Conservation (phyloP, 2,113 vertebrate genomes). For the Mustela nigripes region DNA sequence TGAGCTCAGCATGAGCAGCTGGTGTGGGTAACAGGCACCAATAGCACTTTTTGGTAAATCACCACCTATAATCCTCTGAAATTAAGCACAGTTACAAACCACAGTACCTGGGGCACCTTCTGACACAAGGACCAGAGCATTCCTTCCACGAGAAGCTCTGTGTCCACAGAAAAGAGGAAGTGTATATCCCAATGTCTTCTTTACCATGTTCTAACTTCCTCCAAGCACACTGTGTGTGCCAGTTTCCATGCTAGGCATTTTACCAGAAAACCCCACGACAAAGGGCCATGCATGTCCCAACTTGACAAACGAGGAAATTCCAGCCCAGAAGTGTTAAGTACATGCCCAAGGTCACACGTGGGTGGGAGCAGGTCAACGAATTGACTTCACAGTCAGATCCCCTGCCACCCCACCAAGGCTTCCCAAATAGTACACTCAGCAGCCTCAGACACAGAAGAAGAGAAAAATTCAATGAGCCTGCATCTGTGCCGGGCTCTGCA, state of each 20-base stretch:
- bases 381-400: background rate
- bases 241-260: background rate
- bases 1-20: background rate
- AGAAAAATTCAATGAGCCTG: background rate
- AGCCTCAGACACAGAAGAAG: background rate
- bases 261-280: background rate
- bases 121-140: background rate
- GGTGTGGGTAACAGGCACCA: background rate
- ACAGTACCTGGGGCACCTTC: background rate
- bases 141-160: background rate
- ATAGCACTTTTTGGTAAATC: background rate
- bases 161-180: background rate
- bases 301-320: background rate
- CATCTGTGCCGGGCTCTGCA: background rate
- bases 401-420: background rate
- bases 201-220: background rate
- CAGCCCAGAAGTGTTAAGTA: background rate
- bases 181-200: background rate
- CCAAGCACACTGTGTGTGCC: background rate
- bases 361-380: background rate
- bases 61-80: background rate
- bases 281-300: background rate
- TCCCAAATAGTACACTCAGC: background rate
- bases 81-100: background rate
- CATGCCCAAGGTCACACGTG: background rate